phyloP scores from a whole-genome alignment of 2,888 invertebrate genomes.

The Drosophila longiperda region DNA sequence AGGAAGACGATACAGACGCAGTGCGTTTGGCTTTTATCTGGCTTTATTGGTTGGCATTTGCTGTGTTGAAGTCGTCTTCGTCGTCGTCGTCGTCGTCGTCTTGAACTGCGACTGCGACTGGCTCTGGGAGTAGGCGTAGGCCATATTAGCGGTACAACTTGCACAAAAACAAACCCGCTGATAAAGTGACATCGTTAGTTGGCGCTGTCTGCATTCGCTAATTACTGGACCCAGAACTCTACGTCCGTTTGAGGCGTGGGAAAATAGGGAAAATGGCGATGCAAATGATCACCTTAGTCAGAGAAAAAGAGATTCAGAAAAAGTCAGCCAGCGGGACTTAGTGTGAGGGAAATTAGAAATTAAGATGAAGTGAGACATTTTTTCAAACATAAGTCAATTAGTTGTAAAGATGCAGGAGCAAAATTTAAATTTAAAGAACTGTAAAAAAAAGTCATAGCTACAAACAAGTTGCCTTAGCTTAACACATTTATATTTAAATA shows the following conservation, averaged over 20 bases:
- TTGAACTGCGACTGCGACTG: conserved; percentile 39
- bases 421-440: background rate
- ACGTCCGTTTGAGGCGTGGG: conserved; percentile 67
- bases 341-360: background rate
- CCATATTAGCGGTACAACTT: conserved; percentile 85
- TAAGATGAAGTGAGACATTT: conserved; percentile 32
- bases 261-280: conserved; percentile 60
- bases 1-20: conserved; percentile 69
- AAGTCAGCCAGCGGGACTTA: background rate
- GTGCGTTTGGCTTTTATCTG: conserved; percentile 74
- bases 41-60: conserved; percentile 66
- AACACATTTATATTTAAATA: background rate
- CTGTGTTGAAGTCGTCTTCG: conserved; percentile 53
- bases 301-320: background rate
- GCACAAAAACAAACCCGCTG: conserved; percentile 76
- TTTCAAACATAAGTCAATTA: conserved; percentile 24
- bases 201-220: conserved; percentile 79
- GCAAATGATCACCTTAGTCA: conserved; percentile 46
- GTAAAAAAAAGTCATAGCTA: background rate
- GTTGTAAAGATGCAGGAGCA: background rate
- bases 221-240: conserved; percentile 61
- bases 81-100: conserved; percentile 17
- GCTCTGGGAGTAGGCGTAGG: conserved; percentile 83
- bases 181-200: conserved; percentile 81
- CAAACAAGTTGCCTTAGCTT: background rate